Base-by-base conservation (phyloP, 2,797 vertebrate genomes). In the Amniataba percoides region DNA sequence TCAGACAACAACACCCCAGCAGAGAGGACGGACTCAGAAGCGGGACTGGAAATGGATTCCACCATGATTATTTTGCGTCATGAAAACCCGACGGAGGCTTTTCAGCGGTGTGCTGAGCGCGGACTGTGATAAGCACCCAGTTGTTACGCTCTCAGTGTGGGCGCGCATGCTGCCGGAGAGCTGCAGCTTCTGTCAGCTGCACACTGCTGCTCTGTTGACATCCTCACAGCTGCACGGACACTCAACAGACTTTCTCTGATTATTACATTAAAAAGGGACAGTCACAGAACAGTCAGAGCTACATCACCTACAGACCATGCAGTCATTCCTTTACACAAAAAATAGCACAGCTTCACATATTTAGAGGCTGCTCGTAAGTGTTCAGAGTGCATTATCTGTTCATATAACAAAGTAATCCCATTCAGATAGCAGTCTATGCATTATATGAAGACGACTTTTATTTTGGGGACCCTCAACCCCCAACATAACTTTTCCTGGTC, bases 171-270 rank as follows among this genome's bases (percentile, higher is more conserved):
- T 21, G 60, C 49, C 23, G 59, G 16, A 52, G 58, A 43, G 48
- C 49, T 5, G 19, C 40, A 31, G 51, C 21, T 53, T 42, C 62
- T 51, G 23, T 31, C 39, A 52, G 36, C 52, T 8, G 52, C 55
- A 48, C 48, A 73, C 61, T 43, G 49, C 56, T 5, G 42, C 52
- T 58, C 36, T 60, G 45, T 64, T 21, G 5, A 7, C 46, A 40
- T 58, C 49, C 34, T 60, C n/a, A 16, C 62, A 72, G 79, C 61
- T 81, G 62, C 57, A 51, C 3, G 27, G n/a, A 46, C 59, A 36
- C 23, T 23, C 5, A 25, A 11, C 25, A 34, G 62, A 40, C 15
- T 14, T 11, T 45, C 31, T 70, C 52, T 34, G 43, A 31, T 51
- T 34, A 18, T 27, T 31, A 53, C 40, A 39, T 53, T 62, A 15